Evolutionary conservation across 2,797 vertebrate species (phyloP), one percentile per base, ranked within the genome.

Genomic region (Lophius americanus): DNA sequence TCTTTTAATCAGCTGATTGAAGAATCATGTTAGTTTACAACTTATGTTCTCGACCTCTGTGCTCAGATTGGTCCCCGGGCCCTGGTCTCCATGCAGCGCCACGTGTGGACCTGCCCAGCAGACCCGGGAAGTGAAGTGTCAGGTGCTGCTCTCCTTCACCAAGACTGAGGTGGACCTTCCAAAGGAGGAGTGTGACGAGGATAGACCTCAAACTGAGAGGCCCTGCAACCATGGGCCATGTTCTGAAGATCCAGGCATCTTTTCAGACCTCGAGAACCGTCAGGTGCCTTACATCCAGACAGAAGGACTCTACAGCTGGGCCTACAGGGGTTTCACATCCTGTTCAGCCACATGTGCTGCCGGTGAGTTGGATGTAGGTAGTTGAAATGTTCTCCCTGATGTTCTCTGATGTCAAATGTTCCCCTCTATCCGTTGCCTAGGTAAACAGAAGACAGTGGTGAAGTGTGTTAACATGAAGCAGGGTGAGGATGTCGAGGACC

Each of bases 161-260:
- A 95, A 95, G 89, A 91, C 94, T 0, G 96, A 96, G 76, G 90
- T 96, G 0, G 96, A 98, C 14, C 94, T 98, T 55, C 97, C 96
- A 0, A 93, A 96, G 46, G 96, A 95, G 51, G 96, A 98, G 71
- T 98, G 97, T 9, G 93, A 91, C 0, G 90, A 91, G 2, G 87
- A 90, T 55, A 88, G 79, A 75, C 95, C 91, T 4, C 73, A 78
- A 13, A 70, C 84, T 0, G 91, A 95, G 70, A 93, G 84, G 55
- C 81, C 77, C 14, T 98, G 97, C 79, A 85, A 88, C 69, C 85
- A 86, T 3, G 76, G 77, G 0, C 83, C 91, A 3, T 98, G 97
- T 53, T 78, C 82, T 6, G 87, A 73, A 13, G 76, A 71, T 50
- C 63, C 75, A 12, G 69, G 59, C 10, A 43, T 64, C 0, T 83